phyloP scores from a whole-genome alignment of 2,797 vertebrate genomes.

The Galago senegalensis region DNA sequence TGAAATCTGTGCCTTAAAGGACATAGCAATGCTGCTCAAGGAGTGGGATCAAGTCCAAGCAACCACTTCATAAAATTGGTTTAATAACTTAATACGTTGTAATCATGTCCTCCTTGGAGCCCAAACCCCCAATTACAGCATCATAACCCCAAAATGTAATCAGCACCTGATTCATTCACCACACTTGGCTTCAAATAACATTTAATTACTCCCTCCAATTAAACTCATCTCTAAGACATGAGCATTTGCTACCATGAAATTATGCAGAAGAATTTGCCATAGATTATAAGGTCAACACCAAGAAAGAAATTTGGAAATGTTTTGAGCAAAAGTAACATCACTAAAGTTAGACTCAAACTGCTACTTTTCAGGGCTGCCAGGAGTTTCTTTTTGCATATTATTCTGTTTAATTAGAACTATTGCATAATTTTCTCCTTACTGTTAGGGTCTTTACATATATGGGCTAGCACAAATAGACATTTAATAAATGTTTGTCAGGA shows the following conservation, averaged over 20 bases:
- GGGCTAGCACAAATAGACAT: slow-evolving; percentile 38
- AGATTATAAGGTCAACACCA: slow-evolving; percentile 56
- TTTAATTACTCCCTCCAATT: slow-evolving; percentile 58
- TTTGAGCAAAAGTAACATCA: background rate
- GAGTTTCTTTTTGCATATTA: background rate
- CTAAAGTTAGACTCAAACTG: background rate
- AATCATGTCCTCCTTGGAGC: background rate
- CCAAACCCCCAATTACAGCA: slow-evolving; percentile 7
- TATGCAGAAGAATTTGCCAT: background rate
- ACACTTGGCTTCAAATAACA: slow-evolving; percentile 39
- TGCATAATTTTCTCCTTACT: slow-evolving; percentile 16
- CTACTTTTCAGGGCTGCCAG: background rate
- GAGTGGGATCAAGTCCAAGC: background rate
- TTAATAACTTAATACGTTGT: slow-evolving; percentile 42
- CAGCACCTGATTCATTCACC: slow-evolving; percentile 55
- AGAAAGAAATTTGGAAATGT: background rate
- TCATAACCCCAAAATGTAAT: slow-evolving; percentile 24
- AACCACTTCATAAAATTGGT: slow-evolving; percentile 41
- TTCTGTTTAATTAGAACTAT: slow-evolving; percentile 35
- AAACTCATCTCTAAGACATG: background rate
- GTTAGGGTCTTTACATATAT: background rate
- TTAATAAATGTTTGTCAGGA: slow-evolving; percentile 60
- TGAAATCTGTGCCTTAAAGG: background rate
- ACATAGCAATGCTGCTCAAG: slow-evolving; percentile 14
- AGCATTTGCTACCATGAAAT: slow-evolving; percentile 34